Evolutionary conservation across 2,888 invertebrate species (phyloP).

Genomic region (Hofmannophila pseudospretella): DNA sequence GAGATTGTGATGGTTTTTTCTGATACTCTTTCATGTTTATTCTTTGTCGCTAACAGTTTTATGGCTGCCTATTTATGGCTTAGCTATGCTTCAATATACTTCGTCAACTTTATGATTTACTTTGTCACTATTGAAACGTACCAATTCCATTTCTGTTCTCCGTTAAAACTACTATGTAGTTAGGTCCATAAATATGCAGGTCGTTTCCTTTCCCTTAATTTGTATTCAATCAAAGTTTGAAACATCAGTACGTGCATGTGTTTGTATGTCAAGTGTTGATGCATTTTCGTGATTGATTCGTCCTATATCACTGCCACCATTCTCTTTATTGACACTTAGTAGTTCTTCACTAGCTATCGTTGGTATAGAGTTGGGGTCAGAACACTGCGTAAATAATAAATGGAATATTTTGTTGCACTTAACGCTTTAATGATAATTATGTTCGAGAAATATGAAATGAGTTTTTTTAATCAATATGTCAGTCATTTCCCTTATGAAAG

Average conservation of each 20-base stretch:
- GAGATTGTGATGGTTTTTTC: neutral
- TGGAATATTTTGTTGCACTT: conserved; percentile 9
- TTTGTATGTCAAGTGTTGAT: conserved; percentile 39
- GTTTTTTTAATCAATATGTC: conserved; percentile 1
- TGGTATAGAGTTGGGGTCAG: conserved; percentile 5
- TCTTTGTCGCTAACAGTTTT: neutral
- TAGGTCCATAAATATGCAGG: conserved; percentile 35
- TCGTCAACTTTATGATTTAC: conserved; percentile 13
- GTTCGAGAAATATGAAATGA: neutral
- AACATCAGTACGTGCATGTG: conserved; percentile 27
- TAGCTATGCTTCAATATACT: conserved; percentile 12
- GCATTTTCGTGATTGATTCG: conserved; percentile 43
- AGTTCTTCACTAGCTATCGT: conserved; percentile 13
- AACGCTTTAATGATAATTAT: conserved; percentile 6
- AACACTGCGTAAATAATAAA: conserved; percentile 1
- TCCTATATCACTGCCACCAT: conserved; percentile 30
- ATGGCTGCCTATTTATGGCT: neutral
- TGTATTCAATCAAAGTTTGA: conserved; percentile 35
- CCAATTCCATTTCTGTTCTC: conserved; percentile 27
- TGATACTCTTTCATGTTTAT: neutral
- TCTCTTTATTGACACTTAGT: conserved; percentile 44
- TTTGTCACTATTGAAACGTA: conserved; percentile 33
- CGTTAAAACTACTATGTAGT: conserved; percentile 31
- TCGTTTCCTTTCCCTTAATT: conserved; percentile 37
- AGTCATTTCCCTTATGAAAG: conserved; percentile 1